Percentiles rank a stretch among this genome's conserved stretches.
Evolutionary conservation across 2,797 vertebrate genomes (phyloP).

Genomic region (Brotogeris chrysoptera): DNA sequence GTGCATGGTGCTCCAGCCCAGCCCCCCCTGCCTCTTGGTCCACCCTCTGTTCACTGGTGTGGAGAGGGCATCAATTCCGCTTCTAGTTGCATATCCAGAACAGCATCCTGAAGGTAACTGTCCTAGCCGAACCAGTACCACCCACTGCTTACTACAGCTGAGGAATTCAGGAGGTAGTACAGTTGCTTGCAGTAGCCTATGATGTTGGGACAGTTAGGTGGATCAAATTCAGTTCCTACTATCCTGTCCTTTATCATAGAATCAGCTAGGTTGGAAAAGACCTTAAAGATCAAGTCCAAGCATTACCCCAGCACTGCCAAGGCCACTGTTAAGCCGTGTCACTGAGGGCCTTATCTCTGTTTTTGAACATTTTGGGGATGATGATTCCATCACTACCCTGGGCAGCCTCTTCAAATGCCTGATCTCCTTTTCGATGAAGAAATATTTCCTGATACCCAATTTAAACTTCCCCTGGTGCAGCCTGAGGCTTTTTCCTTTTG

Average conservation of each 20-base stretch:
- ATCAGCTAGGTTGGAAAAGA: not conserved
- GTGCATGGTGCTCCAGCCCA: not conserved
- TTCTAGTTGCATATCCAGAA: not conserved
- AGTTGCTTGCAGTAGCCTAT: not conserved
- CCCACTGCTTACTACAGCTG: not conserved
- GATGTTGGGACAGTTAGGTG: not conserved
- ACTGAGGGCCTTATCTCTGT: not conserved
- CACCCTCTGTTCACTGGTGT: not conserved
- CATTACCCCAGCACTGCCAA: not conserved
- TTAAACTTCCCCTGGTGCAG: not conserved
- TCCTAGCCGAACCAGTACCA: not conserved
- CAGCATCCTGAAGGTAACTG: not conserved
- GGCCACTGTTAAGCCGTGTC: not conserved
- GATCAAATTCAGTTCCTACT: not conserved
- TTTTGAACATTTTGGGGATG: not conserved
- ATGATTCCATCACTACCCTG: not conserved
- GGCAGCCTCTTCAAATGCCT: not conserved
- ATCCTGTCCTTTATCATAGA: not conserved
- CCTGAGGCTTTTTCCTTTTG: not conserved
- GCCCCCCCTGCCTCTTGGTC: not conserved
- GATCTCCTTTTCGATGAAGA: not conserved
- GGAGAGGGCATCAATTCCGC: fast-evolving
- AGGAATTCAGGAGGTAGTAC: not conserved
- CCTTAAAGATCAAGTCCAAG: not conserved
- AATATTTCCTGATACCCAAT: not conserved